Conservation (phyloP, 2,797 vertebrate species). For the Meda fulgida region DNA sequence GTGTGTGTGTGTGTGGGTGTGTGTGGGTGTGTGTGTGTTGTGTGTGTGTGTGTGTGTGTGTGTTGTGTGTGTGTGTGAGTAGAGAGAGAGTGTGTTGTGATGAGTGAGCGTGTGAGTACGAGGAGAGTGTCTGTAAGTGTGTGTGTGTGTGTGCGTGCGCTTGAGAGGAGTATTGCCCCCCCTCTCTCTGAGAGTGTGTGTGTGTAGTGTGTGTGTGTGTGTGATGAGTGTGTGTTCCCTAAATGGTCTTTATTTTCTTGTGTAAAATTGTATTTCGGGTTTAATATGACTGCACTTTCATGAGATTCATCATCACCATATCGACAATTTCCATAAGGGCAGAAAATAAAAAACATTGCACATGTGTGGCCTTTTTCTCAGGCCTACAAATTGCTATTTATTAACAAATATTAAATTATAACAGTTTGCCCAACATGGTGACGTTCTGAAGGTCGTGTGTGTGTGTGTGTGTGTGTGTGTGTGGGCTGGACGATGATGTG, state of each 20-base stretch:
- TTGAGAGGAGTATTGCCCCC: no score
- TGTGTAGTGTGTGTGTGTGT: neutral
- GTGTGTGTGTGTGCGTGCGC: neutral
- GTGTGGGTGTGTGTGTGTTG: no score
- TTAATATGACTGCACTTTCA: neutral
- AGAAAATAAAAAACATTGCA: neutral
- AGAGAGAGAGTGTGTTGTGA: no score
- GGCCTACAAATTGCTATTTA: slow-evolving; percentile 1
- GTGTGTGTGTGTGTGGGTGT: no score
- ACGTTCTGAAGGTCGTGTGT: no score
- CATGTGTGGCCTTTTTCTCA: neutral
- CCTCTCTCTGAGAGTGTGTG: no score
- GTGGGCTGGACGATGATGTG: no score
- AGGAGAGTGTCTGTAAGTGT: no score
- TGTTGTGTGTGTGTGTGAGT: neutral
- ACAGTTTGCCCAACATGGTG: neutral
- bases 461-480: no score
- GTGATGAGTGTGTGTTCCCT: neutral
- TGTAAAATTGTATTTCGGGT: neutral
- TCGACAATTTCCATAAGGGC: neutral
- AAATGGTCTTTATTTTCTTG: neutral
- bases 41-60: no score
- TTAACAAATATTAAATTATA: neutral
- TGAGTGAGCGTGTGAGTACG: no score
- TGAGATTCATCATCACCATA: neutral